Evolutionary conservation across 2,113 vertebrate genomes (phyloP), one percentile per base, ranked within the genome.

Genomic region (Fregetta grallaria): DNA sequence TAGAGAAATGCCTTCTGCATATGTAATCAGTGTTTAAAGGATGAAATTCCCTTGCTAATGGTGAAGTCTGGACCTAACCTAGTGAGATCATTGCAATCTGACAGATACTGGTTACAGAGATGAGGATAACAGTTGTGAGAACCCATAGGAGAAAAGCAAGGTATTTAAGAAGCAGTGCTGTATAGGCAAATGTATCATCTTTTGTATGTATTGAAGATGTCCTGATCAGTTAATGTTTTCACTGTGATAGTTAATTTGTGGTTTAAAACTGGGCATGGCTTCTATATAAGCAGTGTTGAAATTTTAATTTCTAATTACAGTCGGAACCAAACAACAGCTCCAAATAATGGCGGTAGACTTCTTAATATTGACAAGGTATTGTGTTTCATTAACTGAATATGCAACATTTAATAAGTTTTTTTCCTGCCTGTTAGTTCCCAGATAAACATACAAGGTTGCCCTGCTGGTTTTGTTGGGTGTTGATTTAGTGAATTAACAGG

Each of bases 401-500:
- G 30, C 40, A 53, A 6, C 3, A 5, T 53, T 77, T 84, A 49
- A 8, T 52, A 65, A 53, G 18, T 1, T 1, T 49, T 63, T 68
- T 45, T 92, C 11, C 52, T 82, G 20, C 56, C n/a, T 67, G 1
- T 53, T 92, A 49, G 25, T 70, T 74, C 25, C 14, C 52, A 63
- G 32, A 29, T 92, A 36, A 50, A 82, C 85, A 49, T 40, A 23
- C 40, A 53, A 61, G 52, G 44, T 86, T 79, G 63, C 58, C 30
- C 44, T 86, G n/a, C 77, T 91, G 74, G 38, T 88, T 90, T 85
- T 79, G n/a, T 79, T 92, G 62, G 2, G 2, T 92, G 44, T 93
- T 82, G 77, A 61, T 94, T 79, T 82, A 90, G 29, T 36, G 66
- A 92, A 94, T 78, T 88, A 88, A 27, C 66, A 90, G 82, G 78